Percentiles rank a stretch among this genome's conserved stretches.
phyloP scores from a whole-genome alignment of 2,888 invertebrate species.

The Scaptomyza reducta region DNA sequence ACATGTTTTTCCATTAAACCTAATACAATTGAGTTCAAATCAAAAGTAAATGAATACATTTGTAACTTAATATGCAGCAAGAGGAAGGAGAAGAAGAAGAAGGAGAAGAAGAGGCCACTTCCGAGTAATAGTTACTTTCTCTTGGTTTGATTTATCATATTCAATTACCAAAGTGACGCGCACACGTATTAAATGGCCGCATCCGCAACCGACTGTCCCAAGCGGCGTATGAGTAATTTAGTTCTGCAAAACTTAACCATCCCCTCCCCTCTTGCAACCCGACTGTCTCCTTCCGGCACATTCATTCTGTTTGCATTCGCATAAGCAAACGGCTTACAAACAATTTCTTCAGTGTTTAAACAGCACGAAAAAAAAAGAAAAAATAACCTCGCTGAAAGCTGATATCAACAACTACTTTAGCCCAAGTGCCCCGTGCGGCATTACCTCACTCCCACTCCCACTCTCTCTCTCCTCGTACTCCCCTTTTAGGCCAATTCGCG shows the following conservation, averaged over 20 bases:
- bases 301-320: slow-evolving; percentile 50
- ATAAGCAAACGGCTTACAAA: slow-evolving; percentile 42
- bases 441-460: not conserved
- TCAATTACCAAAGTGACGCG: slow-evolving; percentile 76
- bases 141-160: slow-evolving; percentile 80
- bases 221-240: slow-evolving; percentile 73
- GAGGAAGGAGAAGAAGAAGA: not conserved
- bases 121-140: slow-evolving; percentile 53
- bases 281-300: slow-evolving; percentile 30
- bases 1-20: slow-evolving; percentile 50
- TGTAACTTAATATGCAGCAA: slow-evolving; percentile 39
- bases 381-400: slow-evolving; percentile 60
- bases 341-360: slow-evolving; percentile 61
- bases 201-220: slow-evolving; percentile 49
- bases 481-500: slow-evolving; percentile 48
- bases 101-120: slow-evolving; percentile 44
- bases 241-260: slow-evolving; percentile 25
- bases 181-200: slow-evolving; percentile 72
- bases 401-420: slow-evolving; percentile 72
- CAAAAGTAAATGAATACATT: slow-evolving; percentile 41
- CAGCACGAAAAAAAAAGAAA: slow-evolving; percentile 36
- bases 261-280: not conserved
- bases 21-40: slow-evolving; percentile 61
- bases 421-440: slow-evolving; percentile 37
- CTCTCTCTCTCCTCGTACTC: not conserved